Percentiles rank a stretch among this genome's conserved stretches.
Conservation (phyloP, 2,888 invertebrate genomes). For the Agriopis marginaria region DNA sequence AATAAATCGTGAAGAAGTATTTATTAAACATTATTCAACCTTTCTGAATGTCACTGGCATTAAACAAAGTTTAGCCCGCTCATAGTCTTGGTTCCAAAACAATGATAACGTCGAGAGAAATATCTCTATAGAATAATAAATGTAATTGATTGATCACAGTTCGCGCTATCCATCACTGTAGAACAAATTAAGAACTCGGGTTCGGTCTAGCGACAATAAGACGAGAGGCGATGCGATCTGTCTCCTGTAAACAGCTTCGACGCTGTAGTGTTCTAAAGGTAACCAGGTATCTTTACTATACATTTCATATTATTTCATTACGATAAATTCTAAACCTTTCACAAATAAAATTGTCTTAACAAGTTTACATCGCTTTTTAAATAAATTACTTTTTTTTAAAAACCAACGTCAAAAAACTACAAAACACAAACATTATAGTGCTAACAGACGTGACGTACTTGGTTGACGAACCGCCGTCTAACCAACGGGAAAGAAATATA, state of each 20-base stretch:
- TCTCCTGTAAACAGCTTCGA: neutral
- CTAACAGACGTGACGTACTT: too few species aligned
- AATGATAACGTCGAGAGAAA: conserved; percentile 9
- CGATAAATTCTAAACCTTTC: too few species aligned
- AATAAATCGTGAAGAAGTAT: neutral
- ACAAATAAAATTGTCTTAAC: too few species aligned
- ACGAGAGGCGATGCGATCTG: conserved; percentile 3
- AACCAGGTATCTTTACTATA: neutral
- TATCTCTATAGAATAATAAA: conserved; percentile 20
- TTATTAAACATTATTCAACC: neutral
- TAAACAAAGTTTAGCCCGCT: neutral
- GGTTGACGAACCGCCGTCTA: too few species aligned
- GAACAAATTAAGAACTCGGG: conserved; percentile 32
- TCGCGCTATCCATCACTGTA: conserved; percentile 31
- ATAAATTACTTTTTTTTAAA: too few species aligned
- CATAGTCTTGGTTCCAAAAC: neutral
- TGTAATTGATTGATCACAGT: conserved; percentile 38
- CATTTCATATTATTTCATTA: too few species aligned
- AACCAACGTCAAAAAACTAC: too few species aligned
- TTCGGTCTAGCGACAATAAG: conserved; percentile 18
- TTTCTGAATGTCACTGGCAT: neutral
- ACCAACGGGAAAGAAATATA: too few species aligned
- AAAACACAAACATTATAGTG: too few species aligned
- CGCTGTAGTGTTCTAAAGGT: neutral
- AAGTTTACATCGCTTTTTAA: too few species aligned